Base-by-base conservation (phyloP, 2,888 invertebrate genomes). In the Eremobia ochroleuca region DNA sequence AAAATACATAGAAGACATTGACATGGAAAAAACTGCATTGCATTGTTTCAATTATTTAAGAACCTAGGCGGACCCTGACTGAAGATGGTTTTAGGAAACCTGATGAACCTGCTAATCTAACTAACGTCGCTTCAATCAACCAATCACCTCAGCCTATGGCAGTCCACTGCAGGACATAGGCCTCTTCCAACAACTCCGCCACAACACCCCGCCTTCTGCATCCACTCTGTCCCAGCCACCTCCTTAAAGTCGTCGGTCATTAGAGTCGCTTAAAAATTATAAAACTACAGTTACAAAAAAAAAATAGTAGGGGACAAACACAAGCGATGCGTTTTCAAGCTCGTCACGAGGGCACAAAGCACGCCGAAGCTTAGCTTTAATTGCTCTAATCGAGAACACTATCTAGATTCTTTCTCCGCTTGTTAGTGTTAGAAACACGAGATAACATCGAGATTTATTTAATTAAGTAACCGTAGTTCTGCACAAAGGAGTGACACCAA, bases 371-470 rank as follows among this genome's bases (percentile, higher is more conserved):
- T 81, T 76, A 76, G 86, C 81, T 92, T 92, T 95, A 95, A 95
- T 95, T 94, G 92, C 92, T 76, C 88, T 92, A 93, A 95, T 94
- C 94, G 88, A 73, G 89, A 90, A 91, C 92, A 92, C 93, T 93
- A 95, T 95, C 94, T 92, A 90, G 93, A 94, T 94, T 93, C 91
- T 92, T 93, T 91, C 91, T 78, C 87, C 85, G 91, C 92, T 94
- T 88, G 93, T 94, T 95, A 94, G 92, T 89, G 91, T 90, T 90
- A 85, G 87, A 85, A 85, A 75, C 65, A 75, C 77, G 82, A 92
- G 94, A 94, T 94, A 90, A 55, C 71, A 89, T 91, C 92, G 85
- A 92, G 91, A 92, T 91, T 92, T 92, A 93, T 93, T 88, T 86
- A 88, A 87, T 85, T 82, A 81, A 67, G 37, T 93, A 89, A 92